A percentile compares a stretch with the other conserved stretches of the same genome.
These are phyloP conservation scores for Ooceraea biroi DNA, from an alignment of 1,140 invertebrate species.

Conservation along the genomic window DNA sequence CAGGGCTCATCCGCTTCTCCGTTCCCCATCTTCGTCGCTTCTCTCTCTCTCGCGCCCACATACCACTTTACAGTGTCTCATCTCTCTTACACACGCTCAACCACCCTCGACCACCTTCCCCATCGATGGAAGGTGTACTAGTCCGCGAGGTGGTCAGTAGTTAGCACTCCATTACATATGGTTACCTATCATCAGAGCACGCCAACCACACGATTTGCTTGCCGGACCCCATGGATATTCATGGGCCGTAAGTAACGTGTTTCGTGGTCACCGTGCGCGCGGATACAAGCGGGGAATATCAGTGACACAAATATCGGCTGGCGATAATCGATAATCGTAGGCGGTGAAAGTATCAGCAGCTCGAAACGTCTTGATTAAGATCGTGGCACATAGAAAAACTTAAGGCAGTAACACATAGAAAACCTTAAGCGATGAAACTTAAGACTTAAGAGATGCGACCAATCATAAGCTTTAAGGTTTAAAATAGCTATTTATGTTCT, in stretches of 20 bases:
- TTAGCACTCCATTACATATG: conserved; percentile 84
- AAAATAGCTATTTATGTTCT: no score
- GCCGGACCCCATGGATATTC: conserved; percentile 76
- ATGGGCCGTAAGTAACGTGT: conserved; percentile 73
- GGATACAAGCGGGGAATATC: conserved; percentile 6
- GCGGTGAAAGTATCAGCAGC: conserved; percentile 36
- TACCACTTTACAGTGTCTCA: conserved; percentile 35
- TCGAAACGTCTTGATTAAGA: background rate
- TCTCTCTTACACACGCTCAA: conserved; percentile 42
- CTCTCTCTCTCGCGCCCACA: conserved; percentile 33
- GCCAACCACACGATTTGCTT: conserved; percentile 77
- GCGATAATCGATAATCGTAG: conserved; percentile 68
- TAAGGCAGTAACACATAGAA: no score
- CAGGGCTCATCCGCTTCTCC: conserved; percentile 8
- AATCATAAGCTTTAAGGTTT: no score
- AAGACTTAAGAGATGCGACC: no score
- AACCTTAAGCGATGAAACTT: no score
- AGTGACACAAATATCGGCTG: conserved; percentile 47
- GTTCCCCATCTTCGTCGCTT: conserved; percentile 43
- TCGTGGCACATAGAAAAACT: conserved; percentile 21
- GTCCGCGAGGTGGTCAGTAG: conserved; percentile 81
- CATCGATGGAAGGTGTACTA: conserved; percentile 73
- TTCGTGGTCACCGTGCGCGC: conserved; percentile 36
- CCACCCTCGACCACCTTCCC: conserved; percentile 41
- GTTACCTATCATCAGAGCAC: conserved; percentile 83